Evolutionary conservation across 1,140 invertebrate species (phyloP).

Genomic region (Leptinotarsa defecta): DNA sequence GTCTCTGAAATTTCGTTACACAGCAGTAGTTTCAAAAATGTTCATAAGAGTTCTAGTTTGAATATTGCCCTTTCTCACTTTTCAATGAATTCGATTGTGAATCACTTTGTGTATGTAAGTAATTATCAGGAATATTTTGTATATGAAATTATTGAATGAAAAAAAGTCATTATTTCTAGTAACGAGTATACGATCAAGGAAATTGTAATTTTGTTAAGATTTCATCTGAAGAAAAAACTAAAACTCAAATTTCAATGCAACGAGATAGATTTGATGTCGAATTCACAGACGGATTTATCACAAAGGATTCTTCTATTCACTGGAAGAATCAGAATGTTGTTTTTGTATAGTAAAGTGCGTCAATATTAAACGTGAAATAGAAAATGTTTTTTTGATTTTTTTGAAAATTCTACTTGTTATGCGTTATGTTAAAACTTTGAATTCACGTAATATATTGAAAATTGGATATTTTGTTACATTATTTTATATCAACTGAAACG

Average conservation of each 20-base stretch:
- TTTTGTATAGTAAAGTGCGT: neutral
- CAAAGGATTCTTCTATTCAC: neutral
- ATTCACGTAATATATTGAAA: too few relatives aligned
- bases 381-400: neutral
- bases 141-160: conserved; percentile 13
- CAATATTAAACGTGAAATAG: neutral
- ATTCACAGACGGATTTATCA: too few relatives aligned
- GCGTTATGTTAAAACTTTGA: too few relatives aligned
- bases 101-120: too few relatives aligned
- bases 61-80: neutral
- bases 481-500: neutral
- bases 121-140: conserved; percentile 12
- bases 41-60: neutral
- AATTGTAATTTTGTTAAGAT: neutral
- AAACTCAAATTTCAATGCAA: too few relatives aligned
- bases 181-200: neutral
- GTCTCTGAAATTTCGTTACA: too few relatives aligned
- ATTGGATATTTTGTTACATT: neutral
- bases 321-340: neutral
- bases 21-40: neutral
- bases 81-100: too few relatives aligned
- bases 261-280: too few relatives aligned
- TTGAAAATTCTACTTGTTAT: too few relatives aligned
- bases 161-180: conserved; percentile 19
- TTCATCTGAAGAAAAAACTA: too few relatives aligned